A percentile compares a stretch with the other conserved stretches of the same genome.
Evolutionary conservation across 2,888 invertebrate genomes (phyloP).

Genomic region (Limnephilus marmoratus): DNA sequence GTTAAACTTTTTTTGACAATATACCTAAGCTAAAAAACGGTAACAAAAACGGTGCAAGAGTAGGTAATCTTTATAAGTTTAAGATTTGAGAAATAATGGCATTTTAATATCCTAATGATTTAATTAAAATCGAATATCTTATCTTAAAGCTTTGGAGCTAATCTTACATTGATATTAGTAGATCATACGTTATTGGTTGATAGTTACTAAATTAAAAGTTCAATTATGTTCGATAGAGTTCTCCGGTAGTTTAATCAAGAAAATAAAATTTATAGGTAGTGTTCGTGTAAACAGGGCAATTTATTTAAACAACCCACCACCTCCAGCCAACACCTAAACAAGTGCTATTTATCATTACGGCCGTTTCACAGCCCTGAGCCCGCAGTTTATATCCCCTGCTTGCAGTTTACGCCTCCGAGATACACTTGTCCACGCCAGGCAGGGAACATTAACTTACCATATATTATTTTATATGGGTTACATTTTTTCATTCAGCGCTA

Average conservation of each 20-base stretch:
- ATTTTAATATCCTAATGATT: too few species aligned
- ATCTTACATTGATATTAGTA: background rate
- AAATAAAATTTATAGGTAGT: background rate
- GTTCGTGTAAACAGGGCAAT: background rate
- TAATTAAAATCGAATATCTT: too few species aligned
- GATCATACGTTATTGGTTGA: background rate
- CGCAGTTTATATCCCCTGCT: slow-evolving; percentile 32
- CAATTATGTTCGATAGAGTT: background rate
- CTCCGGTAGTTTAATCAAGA: background rate
- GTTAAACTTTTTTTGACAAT: too few species aligned
- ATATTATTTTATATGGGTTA: slow-evolving; percentile 22
- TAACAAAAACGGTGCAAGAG: too few species aligned
- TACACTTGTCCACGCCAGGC: slow-evolving; percentile 59
- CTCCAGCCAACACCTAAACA: background rate
- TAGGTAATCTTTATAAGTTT: too few species aligned
- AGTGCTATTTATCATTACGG: background rate
- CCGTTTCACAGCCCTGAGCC: slow-evolving; percentile 7
- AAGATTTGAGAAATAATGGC: too few species aligned
- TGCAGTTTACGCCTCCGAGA: slow-evolving; percentile 45
- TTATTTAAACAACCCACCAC: background rate
- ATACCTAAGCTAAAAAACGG: too few species aligned
- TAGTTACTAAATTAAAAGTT: background rate
- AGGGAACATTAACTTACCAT: slow-evolving; percentile 57
- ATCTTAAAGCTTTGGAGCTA: too few species aligned
- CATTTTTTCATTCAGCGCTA: slow-evolving; percentile 18